phyloP scores from a whole-genome alignment of 2,797 vertebrate species.

The Pantherophis alleghaniensis region DNA sequence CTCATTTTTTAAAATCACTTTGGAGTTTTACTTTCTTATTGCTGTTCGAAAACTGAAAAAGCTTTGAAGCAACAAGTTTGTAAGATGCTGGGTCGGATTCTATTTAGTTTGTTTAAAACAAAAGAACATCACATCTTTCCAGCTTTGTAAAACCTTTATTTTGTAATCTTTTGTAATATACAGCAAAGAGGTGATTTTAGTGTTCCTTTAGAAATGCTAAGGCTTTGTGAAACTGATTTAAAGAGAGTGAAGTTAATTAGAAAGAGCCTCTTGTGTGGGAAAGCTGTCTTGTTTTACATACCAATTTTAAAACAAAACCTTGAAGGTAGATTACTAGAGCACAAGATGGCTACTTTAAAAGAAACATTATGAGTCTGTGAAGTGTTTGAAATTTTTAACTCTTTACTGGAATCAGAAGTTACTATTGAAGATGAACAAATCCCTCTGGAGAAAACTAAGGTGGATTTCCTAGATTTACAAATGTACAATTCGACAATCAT shows the following conservation, averaged over 20 bases:
- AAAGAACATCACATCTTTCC: not conserved
- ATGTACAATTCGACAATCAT: not conserved
- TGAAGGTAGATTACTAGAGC: not conserved
- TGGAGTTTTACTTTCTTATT: not conserved
- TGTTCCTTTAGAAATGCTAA: not conserved
- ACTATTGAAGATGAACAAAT: not conserved
- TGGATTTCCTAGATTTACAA: not conserved
- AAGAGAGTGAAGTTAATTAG: not conserved
- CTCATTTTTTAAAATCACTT: not conserved
- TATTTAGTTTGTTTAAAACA: not conserved
- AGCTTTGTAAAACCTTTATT: not conserved
- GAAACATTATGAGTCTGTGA: not conserved
- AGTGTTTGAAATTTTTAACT: not conserved
- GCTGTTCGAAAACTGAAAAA: not conserved
- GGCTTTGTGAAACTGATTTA: not conserved
- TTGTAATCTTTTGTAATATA: not conserved
- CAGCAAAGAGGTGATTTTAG: not conserved
- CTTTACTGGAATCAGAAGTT: not conserved
- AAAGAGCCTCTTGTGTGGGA: not conserved
- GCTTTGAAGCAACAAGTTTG: not conserved
- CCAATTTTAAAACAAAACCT: not conserved
- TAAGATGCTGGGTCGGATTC: not conserved
- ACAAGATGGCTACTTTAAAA: not conserved
- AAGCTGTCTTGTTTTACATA: not conserved
- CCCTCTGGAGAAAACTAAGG: not conserved